These are phyloP conservation scores for Protobothrops flavoviridis DNA, from an alignment of 2,113 vertebrate genomes.

Conservation along the genomic window DNA sequence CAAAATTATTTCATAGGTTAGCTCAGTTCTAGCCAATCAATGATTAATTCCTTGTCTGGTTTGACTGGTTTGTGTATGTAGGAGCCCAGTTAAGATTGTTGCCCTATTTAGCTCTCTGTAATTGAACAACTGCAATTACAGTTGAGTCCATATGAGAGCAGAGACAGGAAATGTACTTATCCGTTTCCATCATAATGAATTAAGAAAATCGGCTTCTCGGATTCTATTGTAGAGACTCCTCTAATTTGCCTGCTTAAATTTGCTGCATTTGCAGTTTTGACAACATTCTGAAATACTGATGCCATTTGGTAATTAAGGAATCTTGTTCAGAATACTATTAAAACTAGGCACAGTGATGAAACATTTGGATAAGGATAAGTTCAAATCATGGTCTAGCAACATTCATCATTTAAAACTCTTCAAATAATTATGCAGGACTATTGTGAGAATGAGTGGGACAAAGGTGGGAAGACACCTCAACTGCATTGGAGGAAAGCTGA, in stretches of 20 bases:
- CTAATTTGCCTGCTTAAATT: neutral
- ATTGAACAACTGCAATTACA: neutral
- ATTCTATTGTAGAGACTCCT: neutral
- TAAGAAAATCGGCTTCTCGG: neutral
- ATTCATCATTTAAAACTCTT: neutral
- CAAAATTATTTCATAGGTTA: neutral
- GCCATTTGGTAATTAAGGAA: neutral
- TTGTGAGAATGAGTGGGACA: neutral
- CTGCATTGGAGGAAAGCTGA: neutral
- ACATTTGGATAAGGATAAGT: neutral
- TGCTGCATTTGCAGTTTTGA: neutral
- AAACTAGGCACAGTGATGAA: neutral
- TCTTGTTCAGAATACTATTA: neutral
- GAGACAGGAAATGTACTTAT: neutral
- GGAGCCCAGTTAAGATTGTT: neutral
- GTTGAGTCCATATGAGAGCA: neutral
- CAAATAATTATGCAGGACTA: neutral
- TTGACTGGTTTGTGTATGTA: neutral
- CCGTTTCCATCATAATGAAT: neutral
- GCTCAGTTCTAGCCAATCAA: neutral
- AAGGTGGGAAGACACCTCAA: neutral
- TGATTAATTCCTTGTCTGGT: neutral
- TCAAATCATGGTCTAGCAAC: neutral
- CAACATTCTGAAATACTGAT: neutral
- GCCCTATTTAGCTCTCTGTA: neutral